These are phyloP conservation scores for Limnodromus scolopaceus DNA, from an alignment of 2,797 vertebrate genomes.

Conservation along the genomic window DNA sequence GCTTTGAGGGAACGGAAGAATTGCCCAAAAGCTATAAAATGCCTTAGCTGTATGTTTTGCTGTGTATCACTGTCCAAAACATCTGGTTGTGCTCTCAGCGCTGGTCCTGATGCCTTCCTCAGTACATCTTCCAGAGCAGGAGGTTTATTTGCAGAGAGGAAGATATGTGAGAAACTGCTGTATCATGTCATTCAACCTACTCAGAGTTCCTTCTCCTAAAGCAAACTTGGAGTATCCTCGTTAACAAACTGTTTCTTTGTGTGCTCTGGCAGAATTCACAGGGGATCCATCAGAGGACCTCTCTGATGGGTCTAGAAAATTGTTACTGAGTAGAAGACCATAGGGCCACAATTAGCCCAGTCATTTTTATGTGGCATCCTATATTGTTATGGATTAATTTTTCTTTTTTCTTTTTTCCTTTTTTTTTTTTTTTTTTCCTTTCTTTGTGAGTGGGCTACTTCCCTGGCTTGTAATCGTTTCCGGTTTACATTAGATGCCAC, in stretches of 20 bases:
- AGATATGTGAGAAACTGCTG: neutral
- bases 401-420: rapidly evolving
- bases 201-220: neutral
- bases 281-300: neutral
- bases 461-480: neutral
- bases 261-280: neutral
- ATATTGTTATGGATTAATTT: neutral
- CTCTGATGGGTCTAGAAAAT: neutral
- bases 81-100: neutral
- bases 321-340: neutral
- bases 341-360: neutral
- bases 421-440: neutral
- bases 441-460: neutral
- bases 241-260: neutral
- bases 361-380: neutral
- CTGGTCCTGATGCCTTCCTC: neutral
- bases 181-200: neutral
- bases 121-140: neutral
- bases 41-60: neutral
- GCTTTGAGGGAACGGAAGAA: neutral
- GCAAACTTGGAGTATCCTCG: neutral
- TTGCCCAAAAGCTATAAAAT: neutral
- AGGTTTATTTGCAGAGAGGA: neutral
- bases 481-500: neutral
- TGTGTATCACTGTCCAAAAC: rapidly evolving